Percentiles rank a stretch among this genome's conserved stretches.
phyloP scores from a whole-genome alignment of 2,113 vertebrate species.

The Mastomys natalensis region DNA sequence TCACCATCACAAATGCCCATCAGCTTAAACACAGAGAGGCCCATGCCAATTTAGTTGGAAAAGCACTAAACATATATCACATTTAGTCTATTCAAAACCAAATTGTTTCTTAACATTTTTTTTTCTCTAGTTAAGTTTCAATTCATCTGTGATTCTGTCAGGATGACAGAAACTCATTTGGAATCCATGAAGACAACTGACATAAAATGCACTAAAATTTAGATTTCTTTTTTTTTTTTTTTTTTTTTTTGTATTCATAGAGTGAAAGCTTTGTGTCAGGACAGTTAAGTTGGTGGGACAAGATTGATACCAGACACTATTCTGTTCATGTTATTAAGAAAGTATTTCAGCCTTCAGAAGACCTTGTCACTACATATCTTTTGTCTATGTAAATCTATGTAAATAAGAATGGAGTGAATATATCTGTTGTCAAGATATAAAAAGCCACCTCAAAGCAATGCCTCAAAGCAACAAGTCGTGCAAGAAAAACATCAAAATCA shows the following conservation, averaged over 20 bases:
- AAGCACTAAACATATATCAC: constrained; percentile 59
- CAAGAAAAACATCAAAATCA: neutral
- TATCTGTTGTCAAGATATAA: constrained; percentile 82
- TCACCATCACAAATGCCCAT: constrained; percentile 48
- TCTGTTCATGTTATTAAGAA: constrained; percentile 90
- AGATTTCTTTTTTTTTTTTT: constrained; percentile 83
- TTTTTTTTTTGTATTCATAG: constrained; percentile 87
- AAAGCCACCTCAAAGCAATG: constrained; percentile 70
- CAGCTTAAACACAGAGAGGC: constrained; percentile 57
- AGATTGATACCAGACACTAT: constrained; percentile 90
- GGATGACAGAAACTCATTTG: constrained; percentile 90
- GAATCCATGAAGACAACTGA: constrained; percentile 88
- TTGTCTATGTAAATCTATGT: constrained; percentile 90
- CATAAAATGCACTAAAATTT: constrained; percentile 90
- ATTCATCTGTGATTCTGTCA: constrained; percentile 86
- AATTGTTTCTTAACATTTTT: constrained; percentile 82
- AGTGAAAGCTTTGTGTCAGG: constrained; percentile 90
- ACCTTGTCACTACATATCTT: constrained; percentile 90
- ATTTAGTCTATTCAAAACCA: constrained; percentile 78
- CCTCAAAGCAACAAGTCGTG: constrained; percentile 77
- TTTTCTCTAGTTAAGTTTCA: constrained; percentile 86
- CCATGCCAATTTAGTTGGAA: constrained; percentile 31
- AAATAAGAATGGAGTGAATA: constrained; percentile 88
- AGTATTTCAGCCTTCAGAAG: constrained; percentile 89
- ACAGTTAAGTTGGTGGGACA: constrained; percentile 86